phyloP scores from a whole-genome alignment of 23 tunicate species.

The Halocynthia aurantium region DNA sequence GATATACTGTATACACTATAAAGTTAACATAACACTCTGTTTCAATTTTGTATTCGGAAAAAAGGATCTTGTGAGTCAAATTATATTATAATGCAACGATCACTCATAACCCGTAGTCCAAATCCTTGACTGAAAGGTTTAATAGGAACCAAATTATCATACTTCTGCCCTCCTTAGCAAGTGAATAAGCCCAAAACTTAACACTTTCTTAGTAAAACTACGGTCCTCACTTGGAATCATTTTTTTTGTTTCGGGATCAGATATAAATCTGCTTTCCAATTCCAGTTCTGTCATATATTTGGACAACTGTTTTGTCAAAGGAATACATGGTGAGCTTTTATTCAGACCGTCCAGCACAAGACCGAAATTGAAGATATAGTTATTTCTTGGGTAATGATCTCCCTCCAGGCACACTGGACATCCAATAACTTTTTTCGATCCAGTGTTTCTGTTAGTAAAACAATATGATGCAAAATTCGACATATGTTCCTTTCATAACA shows the following conservation, averaged over 20 bases:
- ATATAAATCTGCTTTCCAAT: conserved; percentile 49
- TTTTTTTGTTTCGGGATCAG: conserved; percentile 55
- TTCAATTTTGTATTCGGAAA: too few species aligned
- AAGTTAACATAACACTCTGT: too few species aligned
- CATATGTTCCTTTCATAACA: background rate
- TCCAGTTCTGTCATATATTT: conserved; percentile 88
- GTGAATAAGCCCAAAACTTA: too few species aligned
- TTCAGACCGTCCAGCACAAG: conserved; percentile 54
- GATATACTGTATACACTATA: too few species aligned
- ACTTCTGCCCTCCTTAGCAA: too few species aligned
- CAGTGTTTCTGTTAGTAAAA: conserved; percentile 47
- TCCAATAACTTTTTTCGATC: conserved; percentile 88
- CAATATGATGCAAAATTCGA: background rate
- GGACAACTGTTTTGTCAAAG: conserved; percentile 66
- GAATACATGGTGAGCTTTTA: conserved; percentile 91
- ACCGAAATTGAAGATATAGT: conserved; percentile 78
- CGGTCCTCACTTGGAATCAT: conserved; percentile 43
- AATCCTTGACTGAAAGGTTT: too few species aligned
- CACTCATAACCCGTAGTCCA: too few species aligned
- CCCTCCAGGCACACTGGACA: conserved; percentile 82
- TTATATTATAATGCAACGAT: too few species aligned
- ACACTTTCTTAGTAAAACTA: background rate
- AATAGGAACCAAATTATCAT: too few species aligned
- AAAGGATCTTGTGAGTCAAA: too few species aligned
- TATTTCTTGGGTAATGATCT: conserved; percentile 57